Evolutionary conservation across 2,888 invertebrate species (phyloP), one percentile per base, ranked within the genome.

Genomic region (Clunio marinus): DNA sequence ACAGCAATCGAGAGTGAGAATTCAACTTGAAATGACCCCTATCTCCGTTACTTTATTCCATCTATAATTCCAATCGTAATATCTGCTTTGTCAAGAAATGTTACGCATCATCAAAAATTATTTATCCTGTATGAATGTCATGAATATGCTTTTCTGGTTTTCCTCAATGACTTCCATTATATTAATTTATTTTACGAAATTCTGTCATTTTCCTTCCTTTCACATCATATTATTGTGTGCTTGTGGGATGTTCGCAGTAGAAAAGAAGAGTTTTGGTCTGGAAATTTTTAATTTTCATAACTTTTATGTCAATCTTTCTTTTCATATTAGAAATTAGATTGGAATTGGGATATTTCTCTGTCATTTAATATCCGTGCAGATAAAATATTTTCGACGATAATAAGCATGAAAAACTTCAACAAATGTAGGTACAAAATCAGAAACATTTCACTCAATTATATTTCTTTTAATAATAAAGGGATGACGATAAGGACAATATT

Each of bases 51-150:
- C 41, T 5, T 13, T 41, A 15, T 45, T 4, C 28, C 20, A 25
- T 46, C 63, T 27, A n/a, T n/a, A 46, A 63, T 63, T 27, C 45
- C 63, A 63, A 15, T 60, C 22, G 5, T 57, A 27, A 3, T 51
- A 8, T 27, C 46, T 63, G 17, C 62, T 59, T 32, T 22, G 20
- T 46, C n/a, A 3, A 57, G 27, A 63, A 66, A 55, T 55, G 66
- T 55, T 66, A 66, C 66, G 66, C 66, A 66, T 66, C 66, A 66
- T 66, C 66, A 66, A 66, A 66, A 66, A 66, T 66, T 66, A 66
- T 66, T 66, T 66, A 66, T 66, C 66, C 66, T 35, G 51, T 46
- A 15, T 22, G 41, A 25, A 46, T 28, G 46, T 46, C 25, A 55
- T 66, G 66, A 66, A 66, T 66, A 55, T 66, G 51, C 25, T 24